Conservation (phyloP, 23 tunicate species). For the Trididemnum nubilum region DNA sequence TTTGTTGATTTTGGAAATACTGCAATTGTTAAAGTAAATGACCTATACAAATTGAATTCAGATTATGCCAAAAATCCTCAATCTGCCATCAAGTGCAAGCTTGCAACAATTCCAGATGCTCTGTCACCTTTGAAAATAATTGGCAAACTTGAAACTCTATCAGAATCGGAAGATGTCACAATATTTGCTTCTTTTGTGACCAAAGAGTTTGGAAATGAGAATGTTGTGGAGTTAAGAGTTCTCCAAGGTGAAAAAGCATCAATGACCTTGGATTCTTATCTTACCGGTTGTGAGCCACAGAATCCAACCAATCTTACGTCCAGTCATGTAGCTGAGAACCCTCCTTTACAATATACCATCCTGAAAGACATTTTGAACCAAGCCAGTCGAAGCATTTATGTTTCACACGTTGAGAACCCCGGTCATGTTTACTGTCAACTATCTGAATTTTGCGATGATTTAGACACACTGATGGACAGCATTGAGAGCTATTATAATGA, state of each 20-base stretch:
- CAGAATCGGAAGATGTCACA: conserved; percentile 28
- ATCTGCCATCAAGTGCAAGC: conserved; percentile 36
- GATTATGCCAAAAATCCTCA: conserved; percentile 32
- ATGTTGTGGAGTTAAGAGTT: conserved; percentile 3
- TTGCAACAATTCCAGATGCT: not conserved
- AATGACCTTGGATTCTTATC: not conserved
- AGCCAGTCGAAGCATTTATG: conserved; percentile 41
- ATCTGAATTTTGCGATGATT: conserved; percentile 24
- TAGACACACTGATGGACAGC: conserved; percentile 47
- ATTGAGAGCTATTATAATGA: conserved; percentile 42
- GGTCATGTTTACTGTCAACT: conserved; percentile 64
- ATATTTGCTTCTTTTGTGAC: conserved; percentile 13
- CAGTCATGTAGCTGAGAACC: not conserved
- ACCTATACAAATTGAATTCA: not conserved
- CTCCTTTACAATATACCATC: not conserved
- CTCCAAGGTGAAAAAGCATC: not conserved
- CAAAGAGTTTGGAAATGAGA: not conserved
- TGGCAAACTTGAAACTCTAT: conserved; percentile 40
- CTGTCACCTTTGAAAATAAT: not conserved
- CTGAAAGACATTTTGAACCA: conserved; percentile 8
- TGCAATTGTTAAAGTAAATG: not conserved
- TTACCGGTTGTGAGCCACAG: not conserved
- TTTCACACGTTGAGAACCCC: conserved; percentile 70
- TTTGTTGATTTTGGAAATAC: conserved; percentile 81
- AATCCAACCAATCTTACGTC: not conserved